phyloP scores from a whole-genome alignment of 2,888 invertebrate species.

The Hyposoter didymator region DNA sequence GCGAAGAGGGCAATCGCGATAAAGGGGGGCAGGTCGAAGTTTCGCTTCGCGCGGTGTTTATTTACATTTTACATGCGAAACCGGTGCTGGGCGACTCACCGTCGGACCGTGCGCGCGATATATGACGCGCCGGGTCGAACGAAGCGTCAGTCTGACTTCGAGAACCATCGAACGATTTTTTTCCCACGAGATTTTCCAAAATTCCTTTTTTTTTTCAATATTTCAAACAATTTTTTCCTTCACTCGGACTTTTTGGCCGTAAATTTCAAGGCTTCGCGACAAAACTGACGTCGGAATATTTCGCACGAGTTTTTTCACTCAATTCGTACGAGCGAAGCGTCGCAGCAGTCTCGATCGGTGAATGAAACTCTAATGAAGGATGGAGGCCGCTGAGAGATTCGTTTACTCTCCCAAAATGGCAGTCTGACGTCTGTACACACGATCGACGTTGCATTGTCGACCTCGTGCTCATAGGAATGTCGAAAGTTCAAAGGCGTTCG shows the following conservation, averaged over 20 bases:
- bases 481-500: conserved; percentile 66
- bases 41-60: not conserved
- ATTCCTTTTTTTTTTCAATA: not conserved
- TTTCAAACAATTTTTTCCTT: not conserved
- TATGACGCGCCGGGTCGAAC: conserved; percentile 49
- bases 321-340: not conserved
- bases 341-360: conserved; percentile 22
- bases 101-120: conserved; percentile 49
- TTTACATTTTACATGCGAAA: not conserved
- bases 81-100: conserved; percentile 50
- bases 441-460: conserved; percentile 61
- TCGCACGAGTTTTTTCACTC: not conserved
- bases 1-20: not conserved
- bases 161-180: conserved; percentile 49
- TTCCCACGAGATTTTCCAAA: not conserved
- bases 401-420: conserved; percentile 41
- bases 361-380: conserved; percentile 27
- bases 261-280: not conserved
- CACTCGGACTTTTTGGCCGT: not conserved
- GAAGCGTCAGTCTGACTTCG: conserved; percentile 54
- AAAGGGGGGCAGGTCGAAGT: not conserved
- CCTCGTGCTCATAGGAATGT: conserved; percentile 52
- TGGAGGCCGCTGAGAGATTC: not conserved
- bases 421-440: conserved; percentile 27
- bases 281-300: not conserved